Evolutionary conservation across 2,888 invertebrate species (phyloP).

Genomic region (Eugnorisma glareosa): DNA sequence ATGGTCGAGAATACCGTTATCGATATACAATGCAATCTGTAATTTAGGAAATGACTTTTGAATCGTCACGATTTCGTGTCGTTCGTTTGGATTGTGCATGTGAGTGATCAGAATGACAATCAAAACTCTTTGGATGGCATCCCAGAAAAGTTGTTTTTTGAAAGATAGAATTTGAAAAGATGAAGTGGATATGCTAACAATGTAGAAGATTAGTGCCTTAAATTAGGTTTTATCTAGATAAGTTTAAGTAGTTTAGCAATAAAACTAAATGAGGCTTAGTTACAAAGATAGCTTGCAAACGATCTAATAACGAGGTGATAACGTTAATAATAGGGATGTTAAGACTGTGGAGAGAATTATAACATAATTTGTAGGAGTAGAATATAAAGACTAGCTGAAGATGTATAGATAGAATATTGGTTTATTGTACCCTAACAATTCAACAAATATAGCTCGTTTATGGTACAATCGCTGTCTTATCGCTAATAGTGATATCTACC

Average conservation of each 20-base stretch:
- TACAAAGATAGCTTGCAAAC: constrained; percentile 30
- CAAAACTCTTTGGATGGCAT: background rate
- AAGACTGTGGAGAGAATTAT: background rate
- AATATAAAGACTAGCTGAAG: background rate
- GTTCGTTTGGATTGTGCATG: background rate
- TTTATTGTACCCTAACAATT: background rate
- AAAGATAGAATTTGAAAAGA: background rate
- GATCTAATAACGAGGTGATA: constrained; percentile 38
- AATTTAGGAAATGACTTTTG: constrained; percentile 20
- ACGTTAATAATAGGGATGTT: constrained; percentile 19
- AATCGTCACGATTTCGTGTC: constrained; percentile 6
- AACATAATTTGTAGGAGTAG: background rate
- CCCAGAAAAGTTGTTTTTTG: background rate
- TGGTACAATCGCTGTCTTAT: background rate
- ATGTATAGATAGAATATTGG: background rate
- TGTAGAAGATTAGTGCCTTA: background rate
- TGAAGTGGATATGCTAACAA: background rate
- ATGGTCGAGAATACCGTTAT: background rate
- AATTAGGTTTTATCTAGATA: constrained; percentile 10
- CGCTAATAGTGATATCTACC: background rate
- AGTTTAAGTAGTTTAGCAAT: constrained; percentile 24
- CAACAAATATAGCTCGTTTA: background rate
- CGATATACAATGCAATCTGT: background rate
- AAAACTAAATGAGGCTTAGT: constrained; percentile 31
- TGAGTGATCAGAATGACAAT: too few relatives aligned